Conservation (phyloP, 2,888 invertebrate species). For the Thecophora atra region DNA sequence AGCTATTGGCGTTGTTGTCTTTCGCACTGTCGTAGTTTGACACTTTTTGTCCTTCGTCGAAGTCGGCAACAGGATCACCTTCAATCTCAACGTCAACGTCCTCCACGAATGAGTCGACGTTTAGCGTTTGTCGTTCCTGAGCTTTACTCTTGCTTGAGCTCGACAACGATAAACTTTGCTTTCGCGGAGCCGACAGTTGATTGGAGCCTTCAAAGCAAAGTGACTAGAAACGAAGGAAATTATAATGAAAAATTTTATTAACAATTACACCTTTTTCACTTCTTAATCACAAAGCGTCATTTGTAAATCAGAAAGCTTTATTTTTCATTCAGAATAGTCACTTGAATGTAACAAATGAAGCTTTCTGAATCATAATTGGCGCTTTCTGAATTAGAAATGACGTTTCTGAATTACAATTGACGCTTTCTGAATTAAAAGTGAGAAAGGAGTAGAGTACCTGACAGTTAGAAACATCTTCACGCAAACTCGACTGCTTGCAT, state of each 20-base stretch:
- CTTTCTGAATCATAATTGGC: too few relatives aligned
- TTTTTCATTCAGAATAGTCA: too few relatives aligned
- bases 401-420: too few relatives aligned
- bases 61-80: neutral
- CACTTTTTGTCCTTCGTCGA: slow-evolving; percentile 40
- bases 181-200: slow-evolving; percentile 47
- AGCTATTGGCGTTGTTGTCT: neutral
- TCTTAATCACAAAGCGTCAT: neutral
- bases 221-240: slow-evolving; percentile 54
- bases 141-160: slow-evolving; percentile 7
- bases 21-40: slow-evolving; percentile 21
- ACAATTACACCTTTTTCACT: neutral
- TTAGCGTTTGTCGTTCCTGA: slow-evolving; percentile 9
- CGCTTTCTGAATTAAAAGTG: too few relatives aligned
- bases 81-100: slow-evolving; percentile 47
- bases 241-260: slow-evolving; percentile 8
- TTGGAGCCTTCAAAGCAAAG: slow-evolving; percentile 60
- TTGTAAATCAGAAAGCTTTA: too few relatives aligned
- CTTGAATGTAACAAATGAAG: too few relatives aligned
- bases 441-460: slow-evolving; percentile 63
- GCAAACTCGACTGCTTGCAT: slow-evolving; percentile 60
- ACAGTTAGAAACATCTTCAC: slow-evolving; percentile 67
- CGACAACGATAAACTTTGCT: slow-evolving; percentile 23
- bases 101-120: slow-evolving; percentile 41
- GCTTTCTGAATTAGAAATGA: too few relatives aligned